Base-by-base conservation (phyloP, 2,888 invertebrate species). In the Chymomyza procnemis region DNA sequence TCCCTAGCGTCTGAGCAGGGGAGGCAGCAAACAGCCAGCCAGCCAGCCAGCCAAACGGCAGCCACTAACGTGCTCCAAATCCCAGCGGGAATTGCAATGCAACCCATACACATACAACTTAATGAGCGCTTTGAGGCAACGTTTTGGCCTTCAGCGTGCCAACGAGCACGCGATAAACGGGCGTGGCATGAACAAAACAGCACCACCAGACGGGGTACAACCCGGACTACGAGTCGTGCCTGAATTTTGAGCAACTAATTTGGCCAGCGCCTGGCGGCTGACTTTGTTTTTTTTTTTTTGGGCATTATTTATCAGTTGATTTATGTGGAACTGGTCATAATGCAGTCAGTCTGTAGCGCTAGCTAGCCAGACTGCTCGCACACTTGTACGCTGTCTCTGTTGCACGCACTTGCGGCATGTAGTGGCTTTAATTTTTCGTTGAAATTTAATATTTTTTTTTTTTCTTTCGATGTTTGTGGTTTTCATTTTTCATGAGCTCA, bases 371-470 rank as follows among this genome's bases (percentile, higher is more conserved):
- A 22, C 21, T 16, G n/a, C 58, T n/a, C 16, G 54, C 54, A 54
- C 22, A 14, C 22, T 60, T 60, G 8, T 12, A 26, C 26, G 48
- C n/a, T 60, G 9, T 48, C 26, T 22, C 19, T 12, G 57, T 4
- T 19, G 2, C 50, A 26, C 26, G 26, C 26, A 26, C 26, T 26
- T 26, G 26, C 26, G 26, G 26, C 26, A 26, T 26, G 26, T 26
- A 4, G 16, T 54, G 62, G 62, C 56, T 64, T 69, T 55, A 54
- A 65, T 21, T 14, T 61, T 48, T 60, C 67, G 72, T 72, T 73
- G 86, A 88, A 85, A 85, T 88, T 84, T 88, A 85, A 85, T 85
- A 85, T 86, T 75, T 66, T 68, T 67, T 74, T 64, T n/a, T n/a
- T n/a, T n/a, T 55, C 19, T 3, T 3, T 3, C 26, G 26, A 4